Percentiles rank a stretch among this genome's conserved stretches.
Evolutionary conservation across 2,113 vertebrate genomes (phyloP).

Genomic region (Caranx melampygus): DNA sequence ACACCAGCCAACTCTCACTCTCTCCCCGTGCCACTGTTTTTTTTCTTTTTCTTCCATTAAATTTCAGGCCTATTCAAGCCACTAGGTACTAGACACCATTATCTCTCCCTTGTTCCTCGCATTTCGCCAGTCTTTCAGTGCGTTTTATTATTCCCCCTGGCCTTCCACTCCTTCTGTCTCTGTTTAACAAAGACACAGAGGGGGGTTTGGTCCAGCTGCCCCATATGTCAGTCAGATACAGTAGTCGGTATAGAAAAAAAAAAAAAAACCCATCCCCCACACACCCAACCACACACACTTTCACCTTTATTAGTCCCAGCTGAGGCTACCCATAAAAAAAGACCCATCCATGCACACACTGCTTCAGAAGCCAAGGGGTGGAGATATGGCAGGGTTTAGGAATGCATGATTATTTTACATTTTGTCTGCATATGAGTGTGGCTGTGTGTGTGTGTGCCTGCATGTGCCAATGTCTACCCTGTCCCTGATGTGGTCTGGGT

Average conservation of each 20-base stretch:
- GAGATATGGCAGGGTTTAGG: slow-evolving; percentile 36
- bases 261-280: slow-evolving; percentile 22
- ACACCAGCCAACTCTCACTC: slow-evolving; percentile 27
- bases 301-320: slow-evolving; percentile 33
- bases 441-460: not conserved
- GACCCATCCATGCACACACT: slow-evolving; percentile 25
- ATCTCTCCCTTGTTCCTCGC: slow-evolving; percentile 38
- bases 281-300: slow-evolving; percentile 3
- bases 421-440: slow-evolving; percentile 3
- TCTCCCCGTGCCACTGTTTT: not conserved
- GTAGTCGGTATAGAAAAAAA: slow-evolving; percentile 28
- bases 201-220: slow-evolving; percentile 61
- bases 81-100: slow-evolving; percentile 41
- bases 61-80: slow-evolving; percentile 49
- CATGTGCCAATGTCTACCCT: slow-evolving; percentile 13
- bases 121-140: slow-evolving; percentile 52
- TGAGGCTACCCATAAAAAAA: slow-evolving; percentile 32
- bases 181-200: slow-evolving; percentile 49
- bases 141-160: slow-evolving; percentile 40
- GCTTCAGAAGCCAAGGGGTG: slow-evolving; percentile 2
- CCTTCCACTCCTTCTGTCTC: slow-evolving; percentile 43
- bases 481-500: slow-evolving; percentile 35
- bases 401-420: slow-evolving; percentile 43
- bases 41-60: slow-evolving; percentile 17
- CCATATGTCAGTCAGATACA: slow-evolving; percentile 51